These are phyloP conservation scores for Ptychadena robeensis DNA, from an alignment of 2,797 vertebrate genomes.

Conservation along the genomic window DNA sequence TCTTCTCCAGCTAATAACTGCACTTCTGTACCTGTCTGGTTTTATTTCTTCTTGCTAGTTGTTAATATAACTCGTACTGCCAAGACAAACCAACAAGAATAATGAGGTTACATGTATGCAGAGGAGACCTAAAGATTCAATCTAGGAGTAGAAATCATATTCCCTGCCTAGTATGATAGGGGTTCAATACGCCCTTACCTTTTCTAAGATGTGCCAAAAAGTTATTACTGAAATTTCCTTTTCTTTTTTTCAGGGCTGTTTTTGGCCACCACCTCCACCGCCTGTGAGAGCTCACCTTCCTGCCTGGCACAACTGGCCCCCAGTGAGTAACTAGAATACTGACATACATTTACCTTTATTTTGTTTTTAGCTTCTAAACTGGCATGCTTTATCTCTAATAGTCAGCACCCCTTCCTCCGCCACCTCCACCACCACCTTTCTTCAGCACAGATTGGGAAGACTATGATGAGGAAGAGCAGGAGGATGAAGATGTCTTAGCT, in stretches of 20 bases:
- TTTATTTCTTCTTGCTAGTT: no score
- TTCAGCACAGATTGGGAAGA: slow-evolving; percentile 59
- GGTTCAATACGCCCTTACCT: neutral
- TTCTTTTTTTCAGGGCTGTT: slow-evolving; percentile 49
- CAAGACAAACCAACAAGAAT: no score
- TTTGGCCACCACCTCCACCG: slow-evolving; percentile 59
- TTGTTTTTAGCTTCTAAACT: neutral
- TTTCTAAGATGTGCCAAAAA: neutral
- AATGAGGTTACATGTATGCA: no score
- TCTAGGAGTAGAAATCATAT: no score
- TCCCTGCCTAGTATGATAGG: neutral
- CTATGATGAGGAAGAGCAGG: slow-evolving; percentile 6
- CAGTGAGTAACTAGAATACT: slow-evolving; percentile 29
- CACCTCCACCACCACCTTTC: slow-evolving; percentile 48
- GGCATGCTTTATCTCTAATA: neutral
- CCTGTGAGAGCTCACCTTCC: slow-evolving; percentile 41
- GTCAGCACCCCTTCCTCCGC: slow-evolving; percentile 64
- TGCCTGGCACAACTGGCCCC: slow-evolving; percentile 54
- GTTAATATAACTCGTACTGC: no score
- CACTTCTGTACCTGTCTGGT: no score
- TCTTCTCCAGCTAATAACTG: no score
- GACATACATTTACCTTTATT: neutral
- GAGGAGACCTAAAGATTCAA: no score
- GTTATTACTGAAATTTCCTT: neutral
- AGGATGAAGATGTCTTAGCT: slow-evolving; percentile 58